These are phyloP conservation scores for Oscheius sp. DNA, from an alignment of 2,888 invertebrate genomes.

Conservation along the genomic window DNA sequence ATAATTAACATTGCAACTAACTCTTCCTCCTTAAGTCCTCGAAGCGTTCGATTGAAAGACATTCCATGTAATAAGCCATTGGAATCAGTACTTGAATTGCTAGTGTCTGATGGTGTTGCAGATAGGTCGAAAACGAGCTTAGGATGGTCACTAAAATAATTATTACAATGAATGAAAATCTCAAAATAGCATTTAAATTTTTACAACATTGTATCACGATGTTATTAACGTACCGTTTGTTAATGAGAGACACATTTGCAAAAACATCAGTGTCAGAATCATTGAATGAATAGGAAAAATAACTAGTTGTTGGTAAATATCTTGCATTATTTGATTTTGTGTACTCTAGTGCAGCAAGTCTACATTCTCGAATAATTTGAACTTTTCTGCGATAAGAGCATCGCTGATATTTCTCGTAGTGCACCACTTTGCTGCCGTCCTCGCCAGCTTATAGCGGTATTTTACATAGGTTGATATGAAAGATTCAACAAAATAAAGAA, in stretches of 20 bases:
- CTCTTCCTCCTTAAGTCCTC: conserved; percentile 10
- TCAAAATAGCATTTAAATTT: not conserved
- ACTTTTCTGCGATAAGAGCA: conserved; percentile 17
- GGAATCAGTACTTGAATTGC: conserved; percentile 12
- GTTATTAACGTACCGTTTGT: not conserved
- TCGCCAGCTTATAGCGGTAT: conserved; percentile 20
- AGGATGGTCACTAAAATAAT: conserved; percentile 5
- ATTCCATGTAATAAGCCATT: not conserved
- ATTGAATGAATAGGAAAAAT: conserved; percentile 20
- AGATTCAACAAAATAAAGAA: not conserved
- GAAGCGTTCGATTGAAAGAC: conserved; percentile 1
- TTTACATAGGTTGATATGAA: not conserved
- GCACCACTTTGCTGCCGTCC: conserved; percentile 26
- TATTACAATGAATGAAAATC: not conserved
- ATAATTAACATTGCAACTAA: not conserved
- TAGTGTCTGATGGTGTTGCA: not conserved
- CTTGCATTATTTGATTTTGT: not conserved
- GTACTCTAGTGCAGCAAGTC: not conserved
- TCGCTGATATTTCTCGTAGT: conserved; percentile 21
- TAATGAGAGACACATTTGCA: not conserved
- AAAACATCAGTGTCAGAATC: conserved; percentile 18
- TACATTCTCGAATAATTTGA: conserved; percentile 10
- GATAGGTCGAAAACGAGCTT: conserved; percentile 4
- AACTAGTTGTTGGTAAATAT: conserved; percentile 21
- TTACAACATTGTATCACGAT: not conserved